Percentiles rank a stretch among this genome's conserved stretches.
These are phyloP conservation scores for Stegodyphus dumicola DNA, from an alignment of 1,140 invertebrate species.

Conservation along the genomic window DNA sequence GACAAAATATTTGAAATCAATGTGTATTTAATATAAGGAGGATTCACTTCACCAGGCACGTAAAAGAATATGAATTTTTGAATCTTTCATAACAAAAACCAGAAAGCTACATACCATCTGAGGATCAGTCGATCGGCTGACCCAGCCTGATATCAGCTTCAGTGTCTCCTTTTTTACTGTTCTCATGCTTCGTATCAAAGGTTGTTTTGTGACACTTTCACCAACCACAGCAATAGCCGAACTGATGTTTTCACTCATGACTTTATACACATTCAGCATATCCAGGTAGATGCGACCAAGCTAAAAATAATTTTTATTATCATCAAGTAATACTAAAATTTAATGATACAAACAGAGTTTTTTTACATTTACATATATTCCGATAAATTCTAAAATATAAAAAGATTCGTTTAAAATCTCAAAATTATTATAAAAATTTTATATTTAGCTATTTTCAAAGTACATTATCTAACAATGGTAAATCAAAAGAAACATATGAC, in stretches of 20 bases:
- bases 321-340: neutral
- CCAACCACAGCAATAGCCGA: constrained; percentile 95
- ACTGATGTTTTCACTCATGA: constrained; percentile 98
- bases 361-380: too few relatives aligned
- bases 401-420: too few relatives aligned
- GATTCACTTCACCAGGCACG: too few relatives aligned
- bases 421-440: too few relatives aligned
- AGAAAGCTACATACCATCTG: constrained; percentile 73
- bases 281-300: constrained; percentile 97
- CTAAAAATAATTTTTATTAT: constrained; percentile 68
- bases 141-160: constrained; percentile 98
- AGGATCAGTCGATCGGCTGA: constrained; percentile 90
- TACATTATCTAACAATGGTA: too few relatives aligned
- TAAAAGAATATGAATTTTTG: too few relatives aligned
- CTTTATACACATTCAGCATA: constrained; percentile 99
- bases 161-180: constrained; percentile 99
- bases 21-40: neutral
- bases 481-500: too few relatives aligned
- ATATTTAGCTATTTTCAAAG: too few relatives aligned
- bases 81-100: too few relatives aligned
- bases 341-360: neutral
- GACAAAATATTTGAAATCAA: neutral
- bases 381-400: too few relatives aligned
- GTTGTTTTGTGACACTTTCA: constrained; percentile 95
- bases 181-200: constrained; percentile 97